Percentiles rank a stretch among this genome's conserved stretches.
These are phyloP conservation scores for Elephantulus edwardii DNA, from an alignment of 2,113 vertebrate species.

Conservation along the genomic window DNA sequence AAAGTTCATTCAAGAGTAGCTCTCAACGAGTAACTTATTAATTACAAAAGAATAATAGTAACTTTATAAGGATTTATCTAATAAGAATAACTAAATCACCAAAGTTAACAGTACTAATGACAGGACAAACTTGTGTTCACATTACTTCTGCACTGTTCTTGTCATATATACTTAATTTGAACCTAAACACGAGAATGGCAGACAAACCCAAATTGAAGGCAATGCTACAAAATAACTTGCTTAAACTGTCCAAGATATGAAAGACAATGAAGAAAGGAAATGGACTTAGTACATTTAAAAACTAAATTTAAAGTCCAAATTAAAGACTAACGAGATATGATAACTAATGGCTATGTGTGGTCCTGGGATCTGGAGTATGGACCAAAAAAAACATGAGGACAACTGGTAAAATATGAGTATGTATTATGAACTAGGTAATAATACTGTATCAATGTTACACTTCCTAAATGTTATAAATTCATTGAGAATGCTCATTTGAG, in stretches of 20 bases:
- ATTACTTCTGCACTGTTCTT: background rate
- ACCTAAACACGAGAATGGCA: background rate
- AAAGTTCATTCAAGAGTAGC: background rate
- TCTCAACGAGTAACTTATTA: slow-evolving; percentile 24
- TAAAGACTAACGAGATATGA: background rate
- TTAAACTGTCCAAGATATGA: background rate
- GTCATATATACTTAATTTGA: background rate
- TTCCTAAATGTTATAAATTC: background rate
- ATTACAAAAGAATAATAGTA: slow-evolving; percentile 14
- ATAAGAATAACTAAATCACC: slow-evolving; percentile 24
- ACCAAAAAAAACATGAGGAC: background rate
- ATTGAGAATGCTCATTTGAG: background rate
- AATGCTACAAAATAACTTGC: background rate
- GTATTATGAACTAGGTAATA: background rate
- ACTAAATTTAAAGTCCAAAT: background rate
- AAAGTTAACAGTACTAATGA: background rate
- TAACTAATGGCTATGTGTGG: background rate
- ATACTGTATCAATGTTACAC: background rate
- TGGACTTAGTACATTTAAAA: no score
- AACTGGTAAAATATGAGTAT: background rate
- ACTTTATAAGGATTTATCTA: slow-evolving; percentile 13
- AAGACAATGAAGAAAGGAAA: background rate
- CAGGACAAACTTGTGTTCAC: background rate
- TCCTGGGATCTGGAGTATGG: background rate
- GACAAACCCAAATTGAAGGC: background rate